Percentiles rank a stretch among this genome's conserved stretches.
phyloP scores from a whole-genome alignment of 37 sponge, comb jelly and placozoan species.

The Eunapius fragilis region DNA sequence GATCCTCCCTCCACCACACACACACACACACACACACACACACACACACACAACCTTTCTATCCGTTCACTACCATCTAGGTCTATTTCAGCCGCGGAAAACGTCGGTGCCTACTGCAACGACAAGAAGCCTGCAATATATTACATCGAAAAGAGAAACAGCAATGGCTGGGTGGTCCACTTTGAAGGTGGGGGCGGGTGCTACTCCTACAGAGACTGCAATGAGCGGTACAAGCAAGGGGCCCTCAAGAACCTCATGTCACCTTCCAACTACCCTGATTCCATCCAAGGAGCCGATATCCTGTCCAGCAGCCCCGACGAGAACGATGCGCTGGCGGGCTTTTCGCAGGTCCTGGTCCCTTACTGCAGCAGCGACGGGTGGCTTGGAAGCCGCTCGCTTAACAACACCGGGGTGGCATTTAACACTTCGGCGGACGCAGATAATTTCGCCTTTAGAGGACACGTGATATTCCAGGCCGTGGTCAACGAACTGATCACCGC shows the following conservation, averaged over 20 bases:
- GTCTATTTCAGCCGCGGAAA: not conserved
- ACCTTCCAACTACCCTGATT: conserved; percentile 1
- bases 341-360: conserved; percentile 62
- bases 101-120: conserved; percentile 60
- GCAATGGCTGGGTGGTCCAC: conserved; percentile 57
- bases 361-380: conserved; percentile 79
- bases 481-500: conserved; percentile 26
- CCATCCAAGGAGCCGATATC: conserved; percentile 50
- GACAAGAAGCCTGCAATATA: conserved; percentile 52
- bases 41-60: not conserved
- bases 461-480: conserved; percentile 41
- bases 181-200: conserved; percentile 89
- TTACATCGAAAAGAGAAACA: not conserved
- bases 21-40: no score
- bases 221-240: conserved; percentile 10
- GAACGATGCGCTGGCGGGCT: conserved; percentile 50
- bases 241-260: conserved; percentile 46
- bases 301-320: conserved; percentile 40
- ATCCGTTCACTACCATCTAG: not conserved
- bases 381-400: conserved; percentile 36
- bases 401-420: not conserved
- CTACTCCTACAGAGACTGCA: conserved; percentile 60
- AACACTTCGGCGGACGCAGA: not conserved
- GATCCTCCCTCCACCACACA: no score
- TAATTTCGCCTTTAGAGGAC: conserved; percentile 52